Evolutionary conservation across 92 coral and sea anemone genomes (phyloP).

Genomic region (Phymanthus crucifer): DNA sequence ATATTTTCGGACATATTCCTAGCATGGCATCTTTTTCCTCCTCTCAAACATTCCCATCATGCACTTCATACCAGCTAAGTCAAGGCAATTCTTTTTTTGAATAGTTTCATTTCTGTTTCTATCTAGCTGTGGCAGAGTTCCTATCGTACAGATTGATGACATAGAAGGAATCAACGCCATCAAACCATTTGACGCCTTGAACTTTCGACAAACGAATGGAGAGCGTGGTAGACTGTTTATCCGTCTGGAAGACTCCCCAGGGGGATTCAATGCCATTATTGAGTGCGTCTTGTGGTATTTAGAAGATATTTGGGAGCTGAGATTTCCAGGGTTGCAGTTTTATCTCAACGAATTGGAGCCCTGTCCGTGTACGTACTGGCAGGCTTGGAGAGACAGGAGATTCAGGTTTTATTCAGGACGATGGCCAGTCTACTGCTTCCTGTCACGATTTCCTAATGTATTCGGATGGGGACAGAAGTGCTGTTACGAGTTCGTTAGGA

Average conservation of each 20-base stretch:
- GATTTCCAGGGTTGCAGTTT: neutral
- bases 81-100: neutral
- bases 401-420: neutral
- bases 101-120: neutral
- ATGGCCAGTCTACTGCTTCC: conserved; percentile 21
- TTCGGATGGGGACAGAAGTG: conserved; percentile 34
- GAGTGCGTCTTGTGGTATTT: conserved; percentile 20
- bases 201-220: conserved; percentile 3
- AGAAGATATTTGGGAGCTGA: neutral
- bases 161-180: conserved; percentile 17
- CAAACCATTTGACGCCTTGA: neutral
- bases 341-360: conserved; percentile 20
- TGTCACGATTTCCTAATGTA: conserved; percentile 11
- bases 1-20: too few relatives aligned
- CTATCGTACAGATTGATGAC: conserved; percentile 25
- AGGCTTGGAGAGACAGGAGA: conserved; percentile 52
- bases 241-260: conserved; percentile 26
- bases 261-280: neutral
- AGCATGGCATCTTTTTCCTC: too few relatives aligned
- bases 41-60: too few relatives aligned
- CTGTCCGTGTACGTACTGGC: conserved; percentile 58
- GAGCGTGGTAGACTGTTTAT: conserved; percentile 22
- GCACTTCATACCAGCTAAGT: neutral
- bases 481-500: conserved; percentile 25
- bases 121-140: conserved; percentile 26